Conservation (phyloP, 2,888 invertebrate species). For the Hymenopus coronatus region DNA sequence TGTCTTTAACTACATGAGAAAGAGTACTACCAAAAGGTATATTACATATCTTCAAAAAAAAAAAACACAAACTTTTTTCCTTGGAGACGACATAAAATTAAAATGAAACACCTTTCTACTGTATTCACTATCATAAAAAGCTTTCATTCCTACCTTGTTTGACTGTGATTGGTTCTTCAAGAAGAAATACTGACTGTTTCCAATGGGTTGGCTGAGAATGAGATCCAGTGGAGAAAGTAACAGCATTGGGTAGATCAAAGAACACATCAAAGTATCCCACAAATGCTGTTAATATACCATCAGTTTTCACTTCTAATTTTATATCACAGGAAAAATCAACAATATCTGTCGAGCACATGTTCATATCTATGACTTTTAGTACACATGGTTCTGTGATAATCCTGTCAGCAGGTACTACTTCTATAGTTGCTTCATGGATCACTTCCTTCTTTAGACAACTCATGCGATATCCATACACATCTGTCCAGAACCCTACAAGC, state of each 20-base stretch:
- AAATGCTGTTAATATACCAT: conserved; percentile 72
- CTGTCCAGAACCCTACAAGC: conserved; percentile 82
- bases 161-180: conserved; percentile 69
- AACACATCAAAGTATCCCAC: conserved; percentile 90
- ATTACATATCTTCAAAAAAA: too few species aligned
- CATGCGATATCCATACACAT: conserved; percentile 95
- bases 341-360: conserved; percentile 67
- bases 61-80: too few species aligned
- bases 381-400: conserved; percentile 65
- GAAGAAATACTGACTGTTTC: conserved; percentile 90
- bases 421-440: conserved; percentile 71
- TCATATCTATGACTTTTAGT: conserved; percentile 72
- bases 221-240: conserved; percentile 79
- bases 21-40: too few species aligned
- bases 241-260: conserved; percentile 67
- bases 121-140: not conserved
- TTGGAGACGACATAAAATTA: too few species aligned
- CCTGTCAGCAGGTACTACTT: conserved; percentile 60
- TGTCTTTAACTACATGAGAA: too few species aligned
- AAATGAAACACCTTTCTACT: too few species aligned
- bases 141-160: conserved; percentile 54
- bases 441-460: conserved; percentile 83
- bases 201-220: conserved; percentile 77
- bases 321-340: conserved; percentile 73
- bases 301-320: conserved; percentile 59